Evolutionary conservation across 35 echinoderm and acorn worm genomes (phyloP).

Genomic region (Holothuria glaberrima): DNA sequence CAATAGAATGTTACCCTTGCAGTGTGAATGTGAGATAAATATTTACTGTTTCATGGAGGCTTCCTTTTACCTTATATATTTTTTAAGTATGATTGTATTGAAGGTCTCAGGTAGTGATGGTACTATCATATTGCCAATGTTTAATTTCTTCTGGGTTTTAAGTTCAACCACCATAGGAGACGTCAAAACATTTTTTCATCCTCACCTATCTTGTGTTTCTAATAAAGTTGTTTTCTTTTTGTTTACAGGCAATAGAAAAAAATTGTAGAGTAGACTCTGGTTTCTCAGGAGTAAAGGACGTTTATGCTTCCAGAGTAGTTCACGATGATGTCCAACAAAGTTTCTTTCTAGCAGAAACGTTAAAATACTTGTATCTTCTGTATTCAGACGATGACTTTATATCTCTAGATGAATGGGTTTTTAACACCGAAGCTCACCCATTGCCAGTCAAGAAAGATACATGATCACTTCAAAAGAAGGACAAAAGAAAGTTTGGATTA

Average conservation of each 20-base stretch:
- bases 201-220: neutral
- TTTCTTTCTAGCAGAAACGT: constrained; percentile 96
- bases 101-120: too few species aligned
- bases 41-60: too few species aligned
- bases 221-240: constrained; percentile 22
- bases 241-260: constrained; percentile 86
- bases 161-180: neutral
- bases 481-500: too few species aligned
- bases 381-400: constrained; percentile 93
- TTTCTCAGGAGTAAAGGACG: constrained; percentile 91
- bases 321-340: constrained; percentile 99
- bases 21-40: too few species aligned
- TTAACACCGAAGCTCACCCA: constrained; percentile 98
- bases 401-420: constrained; percentile 95
- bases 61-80: too few species aligned
- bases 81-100: too few species aligned
- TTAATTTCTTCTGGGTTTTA: neutral
- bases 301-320: constrained; percentile 83
- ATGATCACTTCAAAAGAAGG: neutral
- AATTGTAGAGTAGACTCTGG: constrained; percentile 87
- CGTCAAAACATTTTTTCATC: neutral
- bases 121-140: too few species aligned
- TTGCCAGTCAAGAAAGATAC: constrained; percentile 67
- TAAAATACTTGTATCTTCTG: constrained; percentile 97
- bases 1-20: too few species aligned